These are phyloP conservation scores for Pachycephus smyrnensis DNA, from an alignment of 2,888 invertebrate genomes.

Conservation along the genomic window DNA sequence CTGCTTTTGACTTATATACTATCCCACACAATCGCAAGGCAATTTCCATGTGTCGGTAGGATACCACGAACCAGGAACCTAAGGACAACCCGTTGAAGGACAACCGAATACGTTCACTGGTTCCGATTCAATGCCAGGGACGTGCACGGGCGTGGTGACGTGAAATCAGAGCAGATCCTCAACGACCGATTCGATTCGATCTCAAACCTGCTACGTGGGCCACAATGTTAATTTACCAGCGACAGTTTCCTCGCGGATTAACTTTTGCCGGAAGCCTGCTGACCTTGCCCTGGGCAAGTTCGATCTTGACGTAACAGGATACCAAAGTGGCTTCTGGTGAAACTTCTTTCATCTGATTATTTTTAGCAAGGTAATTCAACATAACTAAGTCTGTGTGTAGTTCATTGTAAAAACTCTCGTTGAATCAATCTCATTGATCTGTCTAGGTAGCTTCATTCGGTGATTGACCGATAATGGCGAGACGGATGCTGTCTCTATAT, in stretches of 20 bases:
- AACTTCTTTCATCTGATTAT: neutral
- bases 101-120: constrained; percentile 29
- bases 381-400: neutral
- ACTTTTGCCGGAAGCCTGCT: constrained; percentile 6
- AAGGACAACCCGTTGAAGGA: constrained; percentile 41
- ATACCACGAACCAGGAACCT: constrained; percentile 49
- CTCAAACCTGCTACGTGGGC: constrained; percentile 18
- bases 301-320: constrained; percentile 23
- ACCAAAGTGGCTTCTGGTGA: constrained; percentile 1
- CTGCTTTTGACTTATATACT: constrained; percentile 54
- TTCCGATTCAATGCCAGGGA: constrained; percentile 4
- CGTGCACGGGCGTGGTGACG: constrained; percentile 4
- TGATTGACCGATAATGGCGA: neutral
- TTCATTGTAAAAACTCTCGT: neutral
- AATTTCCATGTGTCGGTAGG: constrained; percentile 16
- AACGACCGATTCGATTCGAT: constrained; percentile 8
- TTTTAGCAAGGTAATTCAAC: neutral
- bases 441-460: neutral
- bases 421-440: neutral
- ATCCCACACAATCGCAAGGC: constrained; percentile 19
- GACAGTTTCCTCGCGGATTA: constrained; percentile 2
- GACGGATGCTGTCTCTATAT: neutral
- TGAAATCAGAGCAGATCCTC: constrained; percentile 6
- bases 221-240: constrained; percentile 8
- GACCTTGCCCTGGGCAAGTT: constrained; percentile 21